These are phyloP conservation scores for Chrosomus eos DNA, from an alignment of 2,797 vertebrate species.

Conservation along the genomic window DNA sequence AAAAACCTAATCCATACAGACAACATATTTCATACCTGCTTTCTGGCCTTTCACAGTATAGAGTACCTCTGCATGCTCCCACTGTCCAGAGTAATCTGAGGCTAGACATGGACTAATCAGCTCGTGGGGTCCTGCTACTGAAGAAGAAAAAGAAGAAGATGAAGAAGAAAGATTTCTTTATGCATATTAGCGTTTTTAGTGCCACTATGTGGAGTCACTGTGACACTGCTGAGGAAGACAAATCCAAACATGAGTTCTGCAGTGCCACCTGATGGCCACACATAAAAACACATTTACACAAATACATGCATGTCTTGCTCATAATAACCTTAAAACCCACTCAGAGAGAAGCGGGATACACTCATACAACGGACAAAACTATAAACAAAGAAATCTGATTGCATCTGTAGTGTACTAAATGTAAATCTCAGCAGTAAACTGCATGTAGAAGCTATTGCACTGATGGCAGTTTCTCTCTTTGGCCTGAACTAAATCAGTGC, in stretches of 20 bases:
- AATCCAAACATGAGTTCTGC: not conserved
- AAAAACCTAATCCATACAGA: not conserved
- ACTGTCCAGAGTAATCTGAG: constrained; percentile 81
- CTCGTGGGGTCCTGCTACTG: constrained; percentile 81
- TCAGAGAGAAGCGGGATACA: constrained; percentile 4
- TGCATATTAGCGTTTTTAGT: not conserved
- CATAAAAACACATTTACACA: not conserved
- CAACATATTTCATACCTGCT: constrained; percentile 77
- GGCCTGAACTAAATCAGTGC: constrained; percentile 66
- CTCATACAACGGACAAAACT: constrained; percentile 24
- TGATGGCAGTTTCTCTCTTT: constrained; percentile 50
- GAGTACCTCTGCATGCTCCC: constrained; percentile 85
- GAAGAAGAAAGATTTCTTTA: not conserved
- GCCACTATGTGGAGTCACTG: constrained; percentile 35
- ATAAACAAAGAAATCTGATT: constrained; percentile 56
- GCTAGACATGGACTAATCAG: constrained; percentile 89
- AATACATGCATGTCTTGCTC: not conserved
- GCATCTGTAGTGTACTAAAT: constrained; percentile 51
- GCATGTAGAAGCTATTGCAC: constrained; percentile 28
- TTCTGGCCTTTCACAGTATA: constrained; percentile 89
- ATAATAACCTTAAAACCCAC: constrained; percentile 19
- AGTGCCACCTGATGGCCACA: constrained; percentile 18
- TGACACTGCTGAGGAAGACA: not conserved
- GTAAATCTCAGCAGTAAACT: constrained; percentile 52
- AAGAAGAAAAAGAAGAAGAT: not conserved